Evolutionary conservation across 2,113 vertebrate species (phyloP), one percentile per base, ranked within the genome.

Genomic region (Neotoma lepida): DNA sequence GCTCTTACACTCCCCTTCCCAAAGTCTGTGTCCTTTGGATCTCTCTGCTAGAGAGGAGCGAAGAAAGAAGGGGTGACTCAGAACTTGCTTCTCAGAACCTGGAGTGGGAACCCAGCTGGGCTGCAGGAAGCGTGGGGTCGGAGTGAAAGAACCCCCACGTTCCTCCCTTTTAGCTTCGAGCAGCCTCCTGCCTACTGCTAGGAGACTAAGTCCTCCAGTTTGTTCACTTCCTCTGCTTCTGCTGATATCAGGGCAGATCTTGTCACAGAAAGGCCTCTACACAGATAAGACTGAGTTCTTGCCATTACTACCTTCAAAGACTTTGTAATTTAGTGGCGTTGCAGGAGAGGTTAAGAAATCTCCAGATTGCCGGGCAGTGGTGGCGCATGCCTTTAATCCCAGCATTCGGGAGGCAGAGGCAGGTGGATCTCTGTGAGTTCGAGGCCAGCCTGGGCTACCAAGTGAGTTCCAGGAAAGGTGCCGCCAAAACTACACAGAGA

Each of bases 41-140:
- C 81, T 61, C 58, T 74, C 49, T 1, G 33, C 13, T 74, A 54
- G 61, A 63, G 49, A 56, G 4, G 0, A 80, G 35, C 20, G 93
- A 63, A 90, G 73, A 88, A 90, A 64, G 78, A 54, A 94, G 51
- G 68, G 66, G 73, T 87, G 89, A 94, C 84, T 96, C 94, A 80
- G 93, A 96, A 70, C 91, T 44, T 56, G 85, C 91, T 92, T 94
- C 82, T 90, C 49, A 93, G 94, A 96, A 96, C 86, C 30, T 28
- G 6, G 35, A 90, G 71, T 49, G n/a, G 94, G 90, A 94, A 63
- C 73, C 86, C 93, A 90, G 89, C 80, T 92, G 92, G 74, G 84
- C 90, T 95, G 74, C 91, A 95, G 95, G 91, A 96, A 97, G 63
- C 93, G 80, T 85, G 86, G 93, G 92, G 94, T 80, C 13, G 6